Base-by-base conservation (phyloP, 1,140 invertebrate genomes). In the Pomacea maculata region DNA sequence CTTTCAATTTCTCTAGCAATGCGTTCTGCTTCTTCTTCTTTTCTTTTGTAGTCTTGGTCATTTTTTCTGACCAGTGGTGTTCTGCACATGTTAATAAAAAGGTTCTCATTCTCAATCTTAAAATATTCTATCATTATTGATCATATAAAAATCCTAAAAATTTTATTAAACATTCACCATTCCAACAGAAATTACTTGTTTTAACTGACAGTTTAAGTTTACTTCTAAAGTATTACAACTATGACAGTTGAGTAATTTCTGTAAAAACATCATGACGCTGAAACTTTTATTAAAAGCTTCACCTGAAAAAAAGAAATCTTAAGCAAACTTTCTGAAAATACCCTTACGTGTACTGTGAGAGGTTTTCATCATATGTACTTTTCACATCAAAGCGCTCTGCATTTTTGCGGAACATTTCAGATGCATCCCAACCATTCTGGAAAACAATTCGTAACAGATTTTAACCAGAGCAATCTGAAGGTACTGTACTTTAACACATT, bases 361-460 rank as follows among this genome's bases (percentile, higher is more conserved):
- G 92, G 72, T 94, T 95, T 83, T 96, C 94, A 90, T 97, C 96
- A 91, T 96, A 98, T 11, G 95, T 96, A 81, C 96, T 95, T 85
- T 94, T 94, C 15, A 98, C 96, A 80, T 96, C 96, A 91, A 97
- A 98, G 78, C 95, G 92, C 92, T 96, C 94, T 91, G 97, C 96
- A 92, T 98, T 98, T 89, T 95, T 96, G 75, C 94, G 93, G 92
- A 98, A 98, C 97, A 98, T 98, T 83, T 98, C 97, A 90, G 96
- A 94, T 0, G 95, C 95, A 93, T 97, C 96, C 97, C 97, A 98
- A 80, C 97, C 97, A 93, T 98, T 98, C 92, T 94, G 86, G 45
- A 90, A 88, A 79, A 75, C 29, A 57, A 45, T 45, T 45, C 6
- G 34, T 45, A 45, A 45, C 34, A 45, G 3, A 45, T 45, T 45